Conservation (phyloP, 1,140 invertebrate genomes). For the Ptiloglossa arizonensis region DNA sequence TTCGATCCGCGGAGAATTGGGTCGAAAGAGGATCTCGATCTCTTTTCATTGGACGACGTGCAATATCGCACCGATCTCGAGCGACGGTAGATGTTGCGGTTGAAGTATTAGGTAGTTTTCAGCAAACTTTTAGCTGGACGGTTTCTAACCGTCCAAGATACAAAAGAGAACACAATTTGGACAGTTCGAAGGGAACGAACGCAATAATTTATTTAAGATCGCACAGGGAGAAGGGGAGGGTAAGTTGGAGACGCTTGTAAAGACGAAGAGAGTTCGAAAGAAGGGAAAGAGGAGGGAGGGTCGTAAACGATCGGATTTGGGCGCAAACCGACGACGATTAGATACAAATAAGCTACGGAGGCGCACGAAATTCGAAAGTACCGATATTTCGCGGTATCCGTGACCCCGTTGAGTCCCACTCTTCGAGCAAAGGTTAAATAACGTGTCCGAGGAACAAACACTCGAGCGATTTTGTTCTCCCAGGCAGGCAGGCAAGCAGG, state of each 20-base stretch:
- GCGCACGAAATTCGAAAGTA: slow-evolving; percentile 30
- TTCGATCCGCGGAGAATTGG: background rate
- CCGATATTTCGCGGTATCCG: background rate
- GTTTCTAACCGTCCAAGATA: too few relatives aligned
- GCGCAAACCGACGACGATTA: background rate
- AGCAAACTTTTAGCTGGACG: too few relatives aligned
- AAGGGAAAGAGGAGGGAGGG: too few relatives aligned
- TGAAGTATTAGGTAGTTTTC: background rate
- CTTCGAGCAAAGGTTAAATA: slow-evolving; percentile 19
- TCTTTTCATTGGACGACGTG: background rate
- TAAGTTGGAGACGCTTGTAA: too few relatives aligned
- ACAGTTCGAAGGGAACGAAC: too few relatives aligned
- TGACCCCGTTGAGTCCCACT: slow-evolving; percentile 12
- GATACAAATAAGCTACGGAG: background rate
- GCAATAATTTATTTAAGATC: too few relatives aligned
- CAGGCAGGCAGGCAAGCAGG: background rate
- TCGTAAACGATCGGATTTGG: too few relatives aligned
- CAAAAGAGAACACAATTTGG: too few relatives aligned
- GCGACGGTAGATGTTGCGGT: too few relatives aligned
- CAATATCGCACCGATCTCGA: too few relatives aligned
- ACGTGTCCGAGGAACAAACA: background rate
- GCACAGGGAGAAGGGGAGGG: too few relatives aligned
- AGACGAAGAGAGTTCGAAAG: too few relatives aligned
- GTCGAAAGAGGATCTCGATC: background rate
- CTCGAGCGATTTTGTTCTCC: background rate